Percentiles rank a stretch among this genome's conserved stretches.
These are phyloP conservation scores for Cheiracanthium punctorium DNA, from an alignment of 2,888 invertebrate genomes.

Conservation along the genomic window DNA sequence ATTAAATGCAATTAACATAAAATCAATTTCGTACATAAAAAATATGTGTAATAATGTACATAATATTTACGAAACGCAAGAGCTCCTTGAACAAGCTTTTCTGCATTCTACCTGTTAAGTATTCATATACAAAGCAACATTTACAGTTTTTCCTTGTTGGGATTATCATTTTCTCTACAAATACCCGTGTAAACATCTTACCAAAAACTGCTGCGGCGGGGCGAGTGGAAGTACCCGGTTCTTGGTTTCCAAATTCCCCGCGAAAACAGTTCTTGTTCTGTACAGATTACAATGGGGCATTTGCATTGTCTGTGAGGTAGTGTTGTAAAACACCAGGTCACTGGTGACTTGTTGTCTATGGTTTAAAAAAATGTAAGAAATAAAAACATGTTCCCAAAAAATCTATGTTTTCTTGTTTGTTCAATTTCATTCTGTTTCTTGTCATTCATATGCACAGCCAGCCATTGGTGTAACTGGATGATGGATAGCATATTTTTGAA, in stretches of 20 bases:
- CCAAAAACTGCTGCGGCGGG: constrained; percentile 26
- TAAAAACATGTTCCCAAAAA: constrained; percentile 63
- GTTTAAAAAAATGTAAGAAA: constrained; percentile 65
- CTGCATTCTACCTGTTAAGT: constrained; percentile 34
- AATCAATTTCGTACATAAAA: neutral
- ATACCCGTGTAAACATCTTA: constrained; percentile 50
- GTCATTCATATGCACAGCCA: too few relatives aligned
- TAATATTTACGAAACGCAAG: neutral
- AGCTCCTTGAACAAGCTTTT: constrained; percentile 39
- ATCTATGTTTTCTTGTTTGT: neutral
- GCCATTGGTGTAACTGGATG: too few relatives aligned
- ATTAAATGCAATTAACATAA: neutral
- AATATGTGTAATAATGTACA: neutral
- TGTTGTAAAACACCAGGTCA: constrained; percentile 59
- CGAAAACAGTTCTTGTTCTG: constrained; percentile 58
- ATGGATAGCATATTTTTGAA: too few relatives aligned
- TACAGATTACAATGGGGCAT: constrained; percentile 67
- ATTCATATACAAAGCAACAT: constrained; percentile 56
- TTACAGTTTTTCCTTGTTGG: constrained; percentile 54
- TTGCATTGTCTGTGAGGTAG: constrained; percentile 68
- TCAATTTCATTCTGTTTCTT: too few relatives aligned
- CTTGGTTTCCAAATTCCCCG: constrained; percentile 20
- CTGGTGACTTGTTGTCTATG: constrained; percentile 65
- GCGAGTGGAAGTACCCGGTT: constrained; percentile 3
- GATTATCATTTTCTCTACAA: constrained; percentile 47